Evolutionary conservation across 2,797 vertebrate genomes (phyloP), one percentile per base, ranked within the genome.

Genomic region (Argentina silus): DNA sequence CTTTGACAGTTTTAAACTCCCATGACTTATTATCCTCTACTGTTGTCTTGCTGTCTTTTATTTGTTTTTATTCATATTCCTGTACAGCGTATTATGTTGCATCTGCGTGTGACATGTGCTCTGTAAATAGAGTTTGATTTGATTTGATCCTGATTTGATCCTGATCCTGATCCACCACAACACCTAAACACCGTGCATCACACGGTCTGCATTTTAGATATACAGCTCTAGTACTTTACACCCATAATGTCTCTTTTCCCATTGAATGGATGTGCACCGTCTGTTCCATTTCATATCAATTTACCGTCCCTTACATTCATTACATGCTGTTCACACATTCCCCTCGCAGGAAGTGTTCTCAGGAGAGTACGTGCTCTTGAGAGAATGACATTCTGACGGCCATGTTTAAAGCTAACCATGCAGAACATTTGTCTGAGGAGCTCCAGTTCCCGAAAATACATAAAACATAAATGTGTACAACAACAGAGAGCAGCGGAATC

Each of bases 351-450:
- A n/a, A 47, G 2, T n/a, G 36, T 50, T 48, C 19, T 43, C 3
- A 27, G 12, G 60, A n/a, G 60, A 53, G 47, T 51, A 43, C 60
- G 42, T 43, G 70, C 66, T 55, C 56, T 78, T 71, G 57, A 42
- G 12, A 61, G 47, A 78, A 74, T 23, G 69, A 6, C 63, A 42
- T 63, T 74, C 67, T 17, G 56, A 67, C 60, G 50, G 44, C 56
- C 61, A 23, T 55, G 45, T 79, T 69, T 73, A 67, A 70, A 73
- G 23, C 55, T 27, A 53, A 19, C 61, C 44, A 69, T 63, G 70
- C 69, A 66, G 45, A 69, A 48, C 60, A 76, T 72, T 63, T 69
- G 65, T 56, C 19, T 71, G 67, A 11, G 23, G 50, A 69, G 66
- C 36, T 12, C n/a, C 45, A 36, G 56, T 27, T 44, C 60, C 60